These are phyloP conservation scores for Meteorus sp. DNA, from an alignment of 1,140 invertebrate species.

Conservation along the genomic window DNA sequence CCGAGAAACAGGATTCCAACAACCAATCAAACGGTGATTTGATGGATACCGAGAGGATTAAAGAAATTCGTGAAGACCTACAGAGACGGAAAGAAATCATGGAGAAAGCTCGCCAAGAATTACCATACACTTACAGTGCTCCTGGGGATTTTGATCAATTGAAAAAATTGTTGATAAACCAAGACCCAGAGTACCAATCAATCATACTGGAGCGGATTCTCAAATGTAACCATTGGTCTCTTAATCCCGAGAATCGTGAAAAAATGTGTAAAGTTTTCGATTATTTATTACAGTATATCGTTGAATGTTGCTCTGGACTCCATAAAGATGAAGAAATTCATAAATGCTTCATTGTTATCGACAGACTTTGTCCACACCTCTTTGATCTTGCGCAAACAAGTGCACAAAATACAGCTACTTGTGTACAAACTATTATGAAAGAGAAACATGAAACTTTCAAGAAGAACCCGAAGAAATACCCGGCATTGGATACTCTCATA, in stretches of 20 bases:
- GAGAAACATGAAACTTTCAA: conserved; percentile 73
- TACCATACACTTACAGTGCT: conserved; percentile 72
- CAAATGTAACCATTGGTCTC: conserved; percentile 80
- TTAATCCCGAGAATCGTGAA: conserved; percentile 75
- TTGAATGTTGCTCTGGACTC: conserved; percentile 65
- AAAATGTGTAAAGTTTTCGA: conserved; percentile 73
- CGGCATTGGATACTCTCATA: conserved; percentile 73
- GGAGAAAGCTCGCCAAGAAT: conserved; percentile 65
- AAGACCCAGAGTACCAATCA: conserved; percentile 65
- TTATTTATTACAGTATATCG: conserved; percentile 74
- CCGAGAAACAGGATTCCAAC: conserved; percentile 24
- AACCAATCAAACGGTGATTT: conserved; percentile 31
- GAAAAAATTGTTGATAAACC: conserved; percentile 64
- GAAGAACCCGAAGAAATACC: conserved; percentile 66
- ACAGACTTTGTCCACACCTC: conserved; percentile 68
- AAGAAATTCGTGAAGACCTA: conserved; percentile 47
- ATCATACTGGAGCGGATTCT: conserved; percentile 80
- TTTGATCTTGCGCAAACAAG: conserved; percentile 75
- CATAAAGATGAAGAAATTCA: conserved; percentile 56
- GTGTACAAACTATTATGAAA: conserved; percentile 70
- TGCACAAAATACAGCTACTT: conserved; percentile 67
- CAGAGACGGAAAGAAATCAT: conserved; percentile 58
- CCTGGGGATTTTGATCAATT: conserved; percentile 71
- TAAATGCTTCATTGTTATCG: conserved; percentile 65
- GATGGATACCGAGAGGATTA: conserved; percentile 16